A percentile compares a stretch with the other conserved stretches of the same genome.
Conservation (phyloP, 2,113 vertebrate species). For the Cathartes aura region DNA sequence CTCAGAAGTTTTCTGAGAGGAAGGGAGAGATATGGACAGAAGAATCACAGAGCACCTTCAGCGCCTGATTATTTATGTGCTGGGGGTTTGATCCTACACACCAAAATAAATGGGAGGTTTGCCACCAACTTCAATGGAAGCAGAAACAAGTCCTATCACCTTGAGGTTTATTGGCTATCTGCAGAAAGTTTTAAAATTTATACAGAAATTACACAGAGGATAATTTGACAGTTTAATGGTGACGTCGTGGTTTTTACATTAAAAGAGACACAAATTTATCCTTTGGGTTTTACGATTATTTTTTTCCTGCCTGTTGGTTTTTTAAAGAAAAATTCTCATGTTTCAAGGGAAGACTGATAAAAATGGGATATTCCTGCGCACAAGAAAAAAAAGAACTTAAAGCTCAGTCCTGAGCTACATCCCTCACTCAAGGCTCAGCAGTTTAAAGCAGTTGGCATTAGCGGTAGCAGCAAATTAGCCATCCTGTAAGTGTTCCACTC, state of each 20-base stretch:
- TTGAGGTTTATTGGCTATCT: constrained; percentile 43
- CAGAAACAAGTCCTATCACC: constrained; percentile 42
- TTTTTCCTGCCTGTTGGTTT: not conserved
- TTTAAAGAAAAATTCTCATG: not conserved
- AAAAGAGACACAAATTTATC: constrained; percentile 22
- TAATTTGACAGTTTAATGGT: constrained; percentile 59
- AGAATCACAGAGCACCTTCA: not conserved
- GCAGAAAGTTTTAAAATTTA: constrained; percentile 27
- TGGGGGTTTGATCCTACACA: constrained; percentile 53
- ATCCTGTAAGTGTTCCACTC: not conserved
- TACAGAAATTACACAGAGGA: constrained; percentile 18
- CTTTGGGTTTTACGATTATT: not conserved
- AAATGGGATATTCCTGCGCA: not conserved
- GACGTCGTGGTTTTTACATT: not conserved
- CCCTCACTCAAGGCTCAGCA: not conserved
- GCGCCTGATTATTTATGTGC: constrained; percentile 44
- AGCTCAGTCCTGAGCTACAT: not conserved
- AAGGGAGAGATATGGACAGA: constrained; percentile 16
- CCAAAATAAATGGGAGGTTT: constrained; percentile 34
- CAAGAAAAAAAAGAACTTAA: not conserved
- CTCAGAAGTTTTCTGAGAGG: constrained; percentile 33
- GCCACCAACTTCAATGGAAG: constrained; percentile 55
- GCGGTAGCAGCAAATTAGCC: not conserved
- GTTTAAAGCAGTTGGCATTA: not conserved
- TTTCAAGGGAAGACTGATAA: constrained; percentile 16